These are phyloP conservation scores for Erpornis zantholeuca DNA, from an alignment of 2,113 vertebrate species.

Conservation along the genomic window DNA sequence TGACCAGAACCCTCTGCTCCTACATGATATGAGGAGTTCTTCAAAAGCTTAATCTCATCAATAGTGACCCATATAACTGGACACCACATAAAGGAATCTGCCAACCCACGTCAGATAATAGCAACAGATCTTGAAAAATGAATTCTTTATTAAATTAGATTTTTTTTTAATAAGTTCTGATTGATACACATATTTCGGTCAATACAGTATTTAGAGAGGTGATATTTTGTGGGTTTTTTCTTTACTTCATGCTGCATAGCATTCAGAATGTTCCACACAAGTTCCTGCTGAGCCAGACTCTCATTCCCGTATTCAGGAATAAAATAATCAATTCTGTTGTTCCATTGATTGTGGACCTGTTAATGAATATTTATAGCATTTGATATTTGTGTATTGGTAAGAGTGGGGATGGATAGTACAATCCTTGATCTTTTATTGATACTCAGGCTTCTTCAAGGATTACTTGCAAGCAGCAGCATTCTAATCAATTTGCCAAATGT, in stretches of 20 bases:
- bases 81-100: neutral
- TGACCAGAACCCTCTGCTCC: neutral
- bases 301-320: slow-evolving; percentile 45
- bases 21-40: neutral
- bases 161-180: neutral
- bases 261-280: slow-evolving; percentile 24
- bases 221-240: neutral
- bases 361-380: neutral
- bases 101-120: neutral
- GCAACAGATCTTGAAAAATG: neutral
- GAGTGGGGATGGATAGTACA: neutral
- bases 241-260: slow-evolving; percentile 31
- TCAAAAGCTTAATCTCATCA: neutral
- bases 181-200: neutral
- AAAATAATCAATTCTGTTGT: slow-evolving; percentile 17
- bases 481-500: neutral
- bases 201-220: neutral
- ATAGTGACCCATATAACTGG: neutral
- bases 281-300: slow-evolving; percentile 1
- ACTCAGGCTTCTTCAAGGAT: neutral
- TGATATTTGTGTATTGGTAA: neutral
- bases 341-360: slow-evolving; percentile 27
- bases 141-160: neutral
- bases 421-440: neutral
- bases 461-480: neutral